Conservation (phyloP, 2,113 vertebrate species). For the Peucedramus taeniatus region DNA sequence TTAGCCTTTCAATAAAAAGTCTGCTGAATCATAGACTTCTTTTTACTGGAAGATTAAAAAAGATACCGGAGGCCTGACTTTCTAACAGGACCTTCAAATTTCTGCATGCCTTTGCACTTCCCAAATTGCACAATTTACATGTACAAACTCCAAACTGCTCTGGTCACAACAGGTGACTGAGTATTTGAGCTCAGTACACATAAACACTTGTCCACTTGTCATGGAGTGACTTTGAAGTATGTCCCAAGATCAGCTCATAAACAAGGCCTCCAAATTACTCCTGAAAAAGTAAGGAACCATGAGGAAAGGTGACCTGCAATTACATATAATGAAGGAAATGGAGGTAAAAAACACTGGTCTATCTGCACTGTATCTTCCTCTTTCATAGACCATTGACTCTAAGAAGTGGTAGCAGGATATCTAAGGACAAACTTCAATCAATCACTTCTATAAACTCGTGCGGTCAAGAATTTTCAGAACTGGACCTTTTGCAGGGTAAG, state of each 20-base stretch:
- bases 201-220: not conserved
- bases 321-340: not conserved
- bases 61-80: not conserved
- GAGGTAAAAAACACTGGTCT: not conserved
- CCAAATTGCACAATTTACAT: not conserved
- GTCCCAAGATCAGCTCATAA: not conserved
- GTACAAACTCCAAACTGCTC: not conserved
- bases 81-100: not conserved
- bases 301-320: not conserved
- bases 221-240: not conserved
- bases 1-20: not conserved
- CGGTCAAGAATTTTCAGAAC: not conserved
- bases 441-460: not conserved
- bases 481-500: not conserved
- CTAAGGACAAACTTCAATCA: not conserved
- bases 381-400: not conserved
- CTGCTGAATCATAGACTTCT: not conserved
- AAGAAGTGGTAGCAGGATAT: not conserved
- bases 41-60: not conserved
- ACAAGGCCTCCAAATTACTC: not conserved
- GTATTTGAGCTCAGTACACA: not conserved
- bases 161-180: not conserved
- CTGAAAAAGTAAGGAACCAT: not conserved
- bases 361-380: not conserved
- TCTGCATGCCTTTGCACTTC: not conserved